Evolutionary conservation across 2,888 invertebrate genomes (phyloP), one percentile per base, ranked within the genome.

Genomic region (Nipponacmea schrenckii): DNA sequence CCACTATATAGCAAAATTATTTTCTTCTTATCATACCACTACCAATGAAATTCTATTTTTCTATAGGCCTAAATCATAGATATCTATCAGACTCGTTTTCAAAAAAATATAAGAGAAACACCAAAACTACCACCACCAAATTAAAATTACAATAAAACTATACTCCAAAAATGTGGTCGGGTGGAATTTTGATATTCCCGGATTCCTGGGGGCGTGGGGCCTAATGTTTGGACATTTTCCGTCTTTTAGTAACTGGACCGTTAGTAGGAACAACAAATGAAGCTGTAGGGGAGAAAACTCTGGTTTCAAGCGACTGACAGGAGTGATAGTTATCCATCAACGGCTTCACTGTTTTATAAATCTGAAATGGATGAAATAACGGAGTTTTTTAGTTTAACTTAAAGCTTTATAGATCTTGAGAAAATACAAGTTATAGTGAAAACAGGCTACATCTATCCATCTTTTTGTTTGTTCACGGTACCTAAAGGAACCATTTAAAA

Each of bases 261-360:
- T 69, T 46, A 15, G 71, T 62, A 20, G 65, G 68, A 67, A 26
- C 72, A 39, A 39, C 68, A 65, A 56, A 73, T 66, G 70, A 76
- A 48, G 85, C 70, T 12, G 91, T 91, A 2, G 91, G 91, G 64
- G 91, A 91, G 83, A 90, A 90, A 8, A 91, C 91, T 39, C 90
- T 84, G 3, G 91, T 90, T 77, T 91, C 91, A 24, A 90, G 83
- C 74, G 86, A 87, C 87, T 91, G 87, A n/a, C 87, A 83, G 2
- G 87, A 84, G 77, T 90, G 89, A 77, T 90, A 89, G 48, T 88
- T 86, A 66, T 89, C 89, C 77, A 91, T 86, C 79, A 86, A 89
- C 0, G 89, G 90, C 74, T 89, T 89, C 1, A 91, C 91, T 62
- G 90, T 89, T 39, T 87, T 84, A 92, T 92, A 92, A 44, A 92